A percentile compares a stretch with the other conserved stretches of the same genome.
phyloP scores from a whole-genome alignment of 2,888 invertebrate species.

The Melieria omissa region DNA sequence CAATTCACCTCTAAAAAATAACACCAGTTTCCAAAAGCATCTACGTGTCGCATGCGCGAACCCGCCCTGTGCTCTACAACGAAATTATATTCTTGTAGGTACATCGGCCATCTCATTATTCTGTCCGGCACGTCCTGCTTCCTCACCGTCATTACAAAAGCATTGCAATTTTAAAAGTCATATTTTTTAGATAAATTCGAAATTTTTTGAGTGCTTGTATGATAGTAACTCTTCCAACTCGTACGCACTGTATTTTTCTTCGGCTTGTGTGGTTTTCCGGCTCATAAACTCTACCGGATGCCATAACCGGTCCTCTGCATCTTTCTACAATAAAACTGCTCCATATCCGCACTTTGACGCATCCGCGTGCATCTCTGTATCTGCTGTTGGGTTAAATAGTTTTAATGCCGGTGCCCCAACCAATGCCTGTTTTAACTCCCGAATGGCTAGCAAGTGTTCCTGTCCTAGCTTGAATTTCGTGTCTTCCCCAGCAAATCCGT shows the following conservation, averaged over 20 bases:
- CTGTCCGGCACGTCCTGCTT: background rate
- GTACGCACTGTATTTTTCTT: conserved; percentile 16
- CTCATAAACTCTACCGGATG: conserved; percentile 13
- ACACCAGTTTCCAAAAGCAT: too few relatives aligned
- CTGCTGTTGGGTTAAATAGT: too few relatives aligned
- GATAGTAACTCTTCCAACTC: conserved; percentile 12
- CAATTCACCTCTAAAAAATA: too few relatives aligned
- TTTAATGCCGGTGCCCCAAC: too few relatives aligned
- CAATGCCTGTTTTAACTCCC: too few relatives aligned
- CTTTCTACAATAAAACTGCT: conserved; percentile 5
- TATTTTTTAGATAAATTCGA: background rate
- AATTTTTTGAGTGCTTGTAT: conserved; percentile 12
- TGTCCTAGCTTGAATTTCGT: too few relatives aligned
- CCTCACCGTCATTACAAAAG: background rate
- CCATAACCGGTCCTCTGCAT: background rate
- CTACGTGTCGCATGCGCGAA: too few relatives aligned
- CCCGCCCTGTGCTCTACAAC: background rate
- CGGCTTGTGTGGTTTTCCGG: conserved; percentile 7
- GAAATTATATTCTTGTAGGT: too few relatives aligned
- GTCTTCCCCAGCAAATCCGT: too few relatives aligned
- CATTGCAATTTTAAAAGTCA: background rate
- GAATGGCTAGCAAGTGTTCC: too few relatives aligned
- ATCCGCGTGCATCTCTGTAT: background rate
- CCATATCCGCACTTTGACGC: conserved; percentile 13
- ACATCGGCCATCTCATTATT: conserved; percentile 1